phyloP scores from a whole-genome alignment of 2,113 vertebrate genomes.

The Sorex fumeus region DNA sequence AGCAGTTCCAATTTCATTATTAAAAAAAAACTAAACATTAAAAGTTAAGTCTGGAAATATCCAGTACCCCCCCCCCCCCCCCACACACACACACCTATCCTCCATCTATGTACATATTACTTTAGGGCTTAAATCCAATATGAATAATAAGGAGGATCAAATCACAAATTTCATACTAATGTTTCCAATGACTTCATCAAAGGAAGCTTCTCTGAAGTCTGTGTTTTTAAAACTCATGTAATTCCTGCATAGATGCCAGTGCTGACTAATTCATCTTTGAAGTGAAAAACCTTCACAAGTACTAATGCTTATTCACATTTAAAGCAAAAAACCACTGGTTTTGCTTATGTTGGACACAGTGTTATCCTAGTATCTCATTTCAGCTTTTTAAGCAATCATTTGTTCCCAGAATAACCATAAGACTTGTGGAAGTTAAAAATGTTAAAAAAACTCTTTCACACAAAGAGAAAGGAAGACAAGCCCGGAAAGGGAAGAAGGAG shows the following conservation, averaged over 20 bases:
- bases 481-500: not conserved
- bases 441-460: slow-evolving; percentile 55
- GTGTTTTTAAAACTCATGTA: slow-evolving; percentile 56
- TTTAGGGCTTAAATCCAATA: slow-evolving; percentile 46
- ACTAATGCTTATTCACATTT: slow-evolving; percentile 65
- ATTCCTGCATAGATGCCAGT: slow-evolving; percentile 30
- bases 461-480: slow-evolving; percentile 16
- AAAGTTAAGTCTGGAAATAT: slow-evolving; percentile 63
- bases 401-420: slow-evolving; percentile 60
- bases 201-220: slow-evolving; percentile 48
- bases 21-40: slow-evolving; percentile 49
- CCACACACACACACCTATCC: not conserved
- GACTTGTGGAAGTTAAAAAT: slow-evolving; percentile 44
- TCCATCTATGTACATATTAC: not conserved
- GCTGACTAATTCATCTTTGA: slow-evolving; percentile 49
- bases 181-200: slow-evolving; percentile 52
- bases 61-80: not conserved
- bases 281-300: slow-evolving; percentile 58
- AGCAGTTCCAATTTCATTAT: slow-evolving; percentile 51
- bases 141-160: slow-evolving; percentile 37
- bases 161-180: slow-evolving; percentile 16
- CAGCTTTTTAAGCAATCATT: slow-evolving; percentile 64
- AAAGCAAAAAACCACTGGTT: slow-evolving; percentile 58
- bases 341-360: slow-evolving; percentile 28
- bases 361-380: slow-evolving; percentile 61